Evolutionary conservation across 2,113 vertebrate species (phyloP).

Genomic region (Halichoerus grypus): DNA sequence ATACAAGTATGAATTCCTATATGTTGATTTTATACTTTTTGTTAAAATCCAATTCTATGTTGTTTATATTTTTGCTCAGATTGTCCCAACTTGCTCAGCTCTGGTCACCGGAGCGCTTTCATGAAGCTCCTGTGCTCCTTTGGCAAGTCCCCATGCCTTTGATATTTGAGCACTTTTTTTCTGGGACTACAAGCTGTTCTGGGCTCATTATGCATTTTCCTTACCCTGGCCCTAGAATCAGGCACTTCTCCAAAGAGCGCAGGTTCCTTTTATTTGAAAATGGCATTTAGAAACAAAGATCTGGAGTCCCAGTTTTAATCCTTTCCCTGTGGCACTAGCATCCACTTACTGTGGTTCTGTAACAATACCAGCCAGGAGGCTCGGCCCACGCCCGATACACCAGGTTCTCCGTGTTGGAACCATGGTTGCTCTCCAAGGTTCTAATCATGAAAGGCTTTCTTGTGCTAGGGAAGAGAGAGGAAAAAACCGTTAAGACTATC

Average conservation of each 20-base stretch:
- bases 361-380: fast-evolving
- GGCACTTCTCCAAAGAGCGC: background rate
- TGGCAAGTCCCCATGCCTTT: fast-evolving
- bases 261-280: background rate
- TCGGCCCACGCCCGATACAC: fast-evolving
- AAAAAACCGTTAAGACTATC: fast-evolving
- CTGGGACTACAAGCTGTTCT: background rate
- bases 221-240: background rate
- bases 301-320: fast-evolving
- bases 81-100: too few species aligned
- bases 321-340: background rate
- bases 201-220: background rate
- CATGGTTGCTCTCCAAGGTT: background rate
- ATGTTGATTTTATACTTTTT: background rate
- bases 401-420: fast-evolving
- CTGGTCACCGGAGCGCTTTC: background rate
- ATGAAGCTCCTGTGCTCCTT: background rate
- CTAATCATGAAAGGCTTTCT: background rate
- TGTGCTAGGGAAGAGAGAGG: background rate
- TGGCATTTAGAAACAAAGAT: background rate
- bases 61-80: background rate
- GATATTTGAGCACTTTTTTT: background rate
- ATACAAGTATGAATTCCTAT: fast-evolving
- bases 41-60: fast-evolving
- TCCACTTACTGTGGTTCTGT: background rate